Base-by-base conservation (phyloP, 1,140 invertebrate species). In the Brachionus asplanchnoidis region DNA sequence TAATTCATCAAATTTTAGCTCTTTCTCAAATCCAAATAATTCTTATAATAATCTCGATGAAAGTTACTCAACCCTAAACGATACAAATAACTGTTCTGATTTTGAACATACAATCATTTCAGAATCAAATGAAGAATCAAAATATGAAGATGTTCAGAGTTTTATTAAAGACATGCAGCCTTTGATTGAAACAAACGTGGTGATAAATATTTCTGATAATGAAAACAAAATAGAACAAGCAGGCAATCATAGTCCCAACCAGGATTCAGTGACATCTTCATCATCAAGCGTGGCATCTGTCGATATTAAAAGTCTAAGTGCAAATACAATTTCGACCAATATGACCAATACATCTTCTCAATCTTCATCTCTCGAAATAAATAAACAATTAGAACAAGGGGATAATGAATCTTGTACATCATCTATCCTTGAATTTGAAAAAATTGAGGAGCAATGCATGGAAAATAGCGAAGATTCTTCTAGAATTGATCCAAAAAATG, bases 391-490 rank as follows among this genome's bases (percentile, higher is more conserved):
- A 20, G 79, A 20, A 14, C 36, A 20, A 8, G 79, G 36, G 4
- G 53, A 82, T 14, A 82, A 68, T 65, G 53, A 20, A 3, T 82
- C 79, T 9, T 65, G 40, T 68, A 32, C 79, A 17, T 82, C 79
- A 9, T 82, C 79, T 12, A 36, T 82, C 26, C 40, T 82, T 11
- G 79, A 82, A 28, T 82, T 82, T 65, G 79, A 82, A 68, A 82
- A 82, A 65, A 26, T 82, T 12, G 79, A 82, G 40, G 42, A 40
- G 7, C 79, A 82, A 32, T 82, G 53, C 56, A 50, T 53, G 44
- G 73, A 77, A 1, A 73, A 40, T 42, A 20, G 23, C n/a, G 73
- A 77, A 23, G 23, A 40, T 46, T 3, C 3, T 5, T 28, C 14
- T 28, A 8, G 3, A 23, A 14, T 28, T 6, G 42, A 79, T 9